A percentile compares a stretch with the other conserved stretches of the same genome.
These are phyloP conservation scores for Heliconius erato DNA, from an alignment of 2,888 invertebrate species.

Conservation along the genomic window DNA sequence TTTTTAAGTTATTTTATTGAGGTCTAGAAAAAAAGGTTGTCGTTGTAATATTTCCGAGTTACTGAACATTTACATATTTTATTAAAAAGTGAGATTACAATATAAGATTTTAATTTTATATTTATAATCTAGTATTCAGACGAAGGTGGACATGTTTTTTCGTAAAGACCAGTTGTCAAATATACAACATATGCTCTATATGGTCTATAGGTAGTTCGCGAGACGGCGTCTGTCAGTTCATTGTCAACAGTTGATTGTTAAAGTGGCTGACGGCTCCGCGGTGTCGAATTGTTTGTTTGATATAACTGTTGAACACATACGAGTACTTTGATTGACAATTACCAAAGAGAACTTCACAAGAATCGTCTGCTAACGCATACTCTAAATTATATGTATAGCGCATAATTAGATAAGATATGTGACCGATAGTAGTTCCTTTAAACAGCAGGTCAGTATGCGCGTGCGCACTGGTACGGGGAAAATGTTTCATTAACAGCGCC, in stretches of 20 bases:
- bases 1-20: neutral
- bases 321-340: neutral
- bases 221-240: neutral
- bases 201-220: neutral
- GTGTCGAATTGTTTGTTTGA: neutral
- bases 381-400: neutral
- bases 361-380: neutral
- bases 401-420: slow-evolving; percentile 5
- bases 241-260: slow-evolving; percentile 14
- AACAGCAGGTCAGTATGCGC: neutral
- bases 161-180: slow-evolving; percentile 7
- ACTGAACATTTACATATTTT: neutral
- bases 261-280: neutral
- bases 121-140: slow-evolving; percentile 15
- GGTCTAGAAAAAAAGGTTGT: neutral
- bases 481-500: slow-evolving; percentile 26
- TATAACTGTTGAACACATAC: neutral
- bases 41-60: neutral
- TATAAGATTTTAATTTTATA: neutral
- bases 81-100: slow-evolving; percentile 15
- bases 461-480: slow-evolving; percentile 5
- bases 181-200: neutral
- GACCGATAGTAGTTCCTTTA: slow-evolving; percentile 7
- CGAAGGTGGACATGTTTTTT: slow-evolving; percentile 19
- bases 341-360: neutral